Evolutionary conservation across 2,113 vertebrate genomes (phyloP).

Genomic region (Garra rufa): DNA sequence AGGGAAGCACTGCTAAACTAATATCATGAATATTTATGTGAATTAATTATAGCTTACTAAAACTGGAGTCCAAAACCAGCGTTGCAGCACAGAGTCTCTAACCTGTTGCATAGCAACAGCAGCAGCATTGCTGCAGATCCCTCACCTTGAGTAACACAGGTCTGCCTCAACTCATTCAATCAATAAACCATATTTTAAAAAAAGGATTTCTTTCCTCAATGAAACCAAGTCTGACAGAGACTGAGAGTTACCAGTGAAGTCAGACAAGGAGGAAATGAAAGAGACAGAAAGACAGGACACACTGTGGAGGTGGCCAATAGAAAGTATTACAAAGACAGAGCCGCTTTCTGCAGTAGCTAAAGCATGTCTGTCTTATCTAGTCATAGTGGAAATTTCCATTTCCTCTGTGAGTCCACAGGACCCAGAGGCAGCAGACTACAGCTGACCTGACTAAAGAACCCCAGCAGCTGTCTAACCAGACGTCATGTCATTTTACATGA

Average conservation of each 20-base stretch:
- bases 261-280: neutral
- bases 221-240: neutral
- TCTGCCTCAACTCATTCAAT: neutral
- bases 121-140: slow-evolving; percentile 4
- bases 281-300: neutral
- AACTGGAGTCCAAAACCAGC: neutral
- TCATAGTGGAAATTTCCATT: slow-evolving; percentile 36
- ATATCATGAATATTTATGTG: slow-evolving; percentile 15
- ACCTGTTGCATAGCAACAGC: slow-evolving; percentile 40
- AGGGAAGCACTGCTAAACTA: neutral
- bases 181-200: neutral
- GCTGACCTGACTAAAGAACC: slow-evolving; percentile 4
- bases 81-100: neutral
- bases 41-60: slow-evolving; percentile 33
- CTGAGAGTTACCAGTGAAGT: neutral
- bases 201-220: neutral
- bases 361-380: slow-evolving; percentile 15
- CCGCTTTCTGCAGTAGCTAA: neutral
- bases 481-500: neutral
- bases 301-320: neutral
- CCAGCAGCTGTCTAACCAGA: slow-evolving; percentile 21
- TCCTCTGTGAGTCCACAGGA: neutral
- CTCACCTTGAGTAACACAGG: neutral
- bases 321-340: neutral
- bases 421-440: slow-evolving; percentile 16